phyloP scores from a whole-genome alignment of 1,140 invertebrate genomes.

The Drosophila serrata region DNA sequence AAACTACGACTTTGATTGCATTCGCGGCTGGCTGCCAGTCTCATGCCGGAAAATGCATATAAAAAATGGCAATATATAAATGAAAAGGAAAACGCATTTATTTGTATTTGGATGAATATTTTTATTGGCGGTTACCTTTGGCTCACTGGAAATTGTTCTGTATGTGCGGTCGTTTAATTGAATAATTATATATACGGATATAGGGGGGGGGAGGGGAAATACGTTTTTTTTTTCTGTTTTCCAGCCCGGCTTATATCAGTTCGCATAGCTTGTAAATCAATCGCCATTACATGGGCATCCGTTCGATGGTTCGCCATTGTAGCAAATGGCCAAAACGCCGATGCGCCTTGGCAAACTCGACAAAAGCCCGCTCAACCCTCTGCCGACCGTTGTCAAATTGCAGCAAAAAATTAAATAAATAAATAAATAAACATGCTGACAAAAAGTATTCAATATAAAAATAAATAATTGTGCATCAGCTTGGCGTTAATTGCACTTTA shows the following conservation, averaged over 20 bases:
- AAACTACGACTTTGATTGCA: conserved; percentile 54
- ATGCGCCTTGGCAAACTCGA: conserved; percentile 58
- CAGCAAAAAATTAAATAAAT: conserved; percentile 9
- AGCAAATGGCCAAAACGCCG: conserved; percentile 47
- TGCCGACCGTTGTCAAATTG: conserved; percentile 47
- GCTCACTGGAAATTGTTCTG: conserved; percentile 49
- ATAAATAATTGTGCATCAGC: conserved; percentile 57
- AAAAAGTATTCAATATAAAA: conserved; percentile 30
- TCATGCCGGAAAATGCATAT: conserved; percentile 40
- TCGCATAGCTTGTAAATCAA: conserved; percentile 69
- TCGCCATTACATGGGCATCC: conserved; percentile 65
- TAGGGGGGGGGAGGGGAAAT: conserved; percentile 12
- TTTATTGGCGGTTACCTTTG: conserved; percentile 78
- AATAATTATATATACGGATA: conserved; percentile 65
- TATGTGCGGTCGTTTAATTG: conserved; percentile 77
- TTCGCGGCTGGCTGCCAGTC: conserved; percentile 29
- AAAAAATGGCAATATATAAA: conserved; percentile 52
- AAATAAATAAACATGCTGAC: conserved; percentile 9
- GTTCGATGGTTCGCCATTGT: conserved; percentile 48
- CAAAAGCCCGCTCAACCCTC: conserved; percentile 33
- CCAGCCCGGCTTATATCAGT: conserved; percentile 23
- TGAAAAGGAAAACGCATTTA: conserved; percentile 41
- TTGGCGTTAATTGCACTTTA: conserved; percentile 70
- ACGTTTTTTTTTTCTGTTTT: conserved; percentile 65
- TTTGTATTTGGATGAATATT: conserved; percentile 63